Conservation (phyloP, 2,797 vertebrate species). For the Crypturellus tataupa region DNA sequence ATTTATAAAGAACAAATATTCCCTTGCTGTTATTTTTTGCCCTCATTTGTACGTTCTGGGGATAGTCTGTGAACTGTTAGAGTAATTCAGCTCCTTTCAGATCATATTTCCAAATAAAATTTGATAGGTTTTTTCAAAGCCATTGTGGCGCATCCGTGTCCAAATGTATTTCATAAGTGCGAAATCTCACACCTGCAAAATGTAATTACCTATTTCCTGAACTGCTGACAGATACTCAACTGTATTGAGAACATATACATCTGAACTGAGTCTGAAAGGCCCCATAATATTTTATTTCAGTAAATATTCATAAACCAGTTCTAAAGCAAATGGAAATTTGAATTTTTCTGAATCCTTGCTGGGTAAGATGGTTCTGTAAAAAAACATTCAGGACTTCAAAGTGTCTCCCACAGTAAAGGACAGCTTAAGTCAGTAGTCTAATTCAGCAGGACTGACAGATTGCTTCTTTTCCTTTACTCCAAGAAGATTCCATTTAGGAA, state of each 20-base stretch:
- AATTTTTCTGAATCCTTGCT: neutral
- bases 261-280: neutral
- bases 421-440: neutral
- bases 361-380: neutral
- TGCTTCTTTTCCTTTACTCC: neutral
- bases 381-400: neutral
- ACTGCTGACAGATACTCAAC: neutral
- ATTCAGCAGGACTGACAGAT: neutral
- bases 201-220: neutral
- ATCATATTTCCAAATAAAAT: slow-evolving; percentile 20
- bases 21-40: neutral
- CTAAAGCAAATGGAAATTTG: neutral
- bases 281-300: neutral
- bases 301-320: neutral
- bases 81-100: neutral
- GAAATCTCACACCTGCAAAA: slow-evolving; percentile 61
- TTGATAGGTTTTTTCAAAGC: slow-evolving; percentile 22
- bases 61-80: neutral
- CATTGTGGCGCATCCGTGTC: neutral
- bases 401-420: neutral
- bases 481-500: neutral
- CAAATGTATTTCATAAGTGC: slow-evolving; percentile 35
- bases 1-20: slow-evolving; percentile 34
- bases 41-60: neutral
- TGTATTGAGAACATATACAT: neutral